Conservation (phyloP, 2,888 invertebrate species). For the Eristalinus sepulchralis region DNA sequence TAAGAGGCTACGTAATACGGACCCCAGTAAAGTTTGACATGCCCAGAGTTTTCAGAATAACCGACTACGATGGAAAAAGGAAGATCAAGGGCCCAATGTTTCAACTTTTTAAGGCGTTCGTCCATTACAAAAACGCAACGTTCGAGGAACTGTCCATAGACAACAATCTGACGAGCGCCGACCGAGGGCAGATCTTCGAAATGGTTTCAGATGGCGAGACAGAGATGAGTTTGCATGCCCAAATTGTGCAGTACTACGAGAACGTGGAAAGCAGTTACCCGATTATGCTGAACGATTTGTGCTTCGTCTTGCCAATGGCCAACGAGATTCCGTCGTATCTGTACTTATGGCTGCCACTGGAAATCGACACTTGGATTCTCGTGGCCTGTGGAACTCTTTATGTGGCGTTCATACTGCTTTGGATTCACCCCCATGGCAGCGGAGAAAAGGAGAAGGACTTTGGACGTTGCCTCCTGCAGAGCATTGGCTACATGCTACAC, state of each 20-base stretch:
- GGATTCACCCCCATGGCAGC: neutral
- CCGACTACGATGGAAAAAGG: slow-evolving; percentile 34
- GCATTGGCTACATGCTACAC: slow-evolving; percentile 21
- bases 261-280: slow-evolving; percentile 75
- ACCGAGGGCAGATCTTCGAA: neutral
- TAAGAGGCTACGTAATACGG: slow-evolving; percentile 74
- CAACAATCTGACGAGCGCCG: neutral
- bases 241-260: slow-evolving; percentile 67
- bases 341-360: slow-evolving; percentile 73
- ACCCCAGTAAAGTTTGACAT: slow-evolving; percentile 75
- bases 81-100: slow-evolving; percentile 6
- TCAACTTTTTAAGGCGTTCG: slow-evolving; percentile 74
- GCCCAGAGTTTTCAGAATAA: slow-evolving; percentile 74
- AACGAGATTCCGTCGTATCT: slow-evolving; percentile 74
- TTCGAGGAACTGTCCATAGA: slow-evolving; percentile 71
- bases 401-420: slow-evolving; percentile 62
- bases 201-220: slow-evolving; percentile 69
- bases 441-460: neutral
- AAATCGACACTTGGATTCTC: slow-evolving; percentile 73
- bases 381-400: slow-evolving; percentile 72
- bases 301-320: slow-evolving; percentile 76
- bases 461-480: slow-evolving; percentile 5
- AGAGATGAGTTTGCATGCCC: slow-evolving; percentile 76
- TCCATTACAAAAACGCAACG: slow-evolving; percentile 75
- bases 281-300: slow-evolving; percentile 76